Percentiles rank a stretch among this genome's conserved stretches.
phyloP scores from a whole-genome alignment of 1,140 invertebrate species.

The Drosophila pseudoobscura region DNA sequence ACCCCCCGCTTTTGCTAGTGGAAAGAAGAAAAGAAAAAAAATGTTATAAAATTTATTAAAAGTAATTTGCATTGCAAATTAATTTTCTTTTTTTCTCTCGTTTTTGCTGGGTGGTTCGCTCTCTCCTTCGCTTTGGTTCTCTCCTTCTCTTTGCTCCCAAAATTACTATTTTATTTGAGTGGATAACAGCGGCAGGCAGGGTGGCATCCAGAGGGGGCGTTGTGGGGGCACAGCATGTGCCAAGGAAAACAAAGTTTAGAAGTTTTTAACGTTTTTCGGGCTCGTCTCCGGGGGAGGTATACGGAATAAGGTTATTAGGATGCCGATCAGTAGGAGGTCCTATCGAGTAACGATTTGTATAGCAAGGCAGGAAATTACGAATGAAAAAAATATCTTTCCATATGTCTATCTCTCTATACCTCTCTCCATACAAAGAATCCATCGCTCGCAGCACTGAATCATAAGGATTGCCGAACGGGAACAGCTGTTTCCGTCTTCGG shows the following conservation, averaged over 20 bases:
- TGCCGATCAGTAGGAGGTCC: too few species aligned
- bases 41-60: conserved; percentile 58
- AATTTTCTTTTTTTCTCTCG: conserved; percentile 57
- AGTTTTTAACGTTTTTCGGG: conserved; percentile 42
- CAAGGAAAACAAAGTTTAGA: conserved; percentile 47
- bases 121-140: conserved; percentile 2
- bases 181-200: conserved; percentile 1
- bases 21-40: conserved; percentile 33
- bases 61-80: conserved; percentile 76
- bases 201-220: background rate
- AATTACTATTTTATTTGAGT: conserved; percentile 54
- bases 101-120: too few species aligned
- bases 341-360: too few species aligned
- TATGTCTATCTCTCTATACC: too few species aligned
- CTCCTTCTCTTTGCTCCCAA: conserved; percentile 12
- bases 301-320: too few species aligned
- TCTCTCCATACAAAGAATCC: too few species aligned
- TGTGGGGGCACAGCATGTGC: conserved; percentile 26
- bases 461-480: too few species aligned
- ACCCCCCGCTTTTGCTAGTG: conserved; percentile 7
- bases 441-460: too few species aligned
- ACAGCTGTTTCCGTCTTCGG: too few species aligned
- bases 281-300: too few species aligned
- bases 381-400: too few species aligned
- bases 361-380: too few species aligned